Evolutionary conservation across 2,888 invertebrate species (phyloP), one percentile per base, ranked within the genome.

Genomic region (Plebejus melissa): DNA sequence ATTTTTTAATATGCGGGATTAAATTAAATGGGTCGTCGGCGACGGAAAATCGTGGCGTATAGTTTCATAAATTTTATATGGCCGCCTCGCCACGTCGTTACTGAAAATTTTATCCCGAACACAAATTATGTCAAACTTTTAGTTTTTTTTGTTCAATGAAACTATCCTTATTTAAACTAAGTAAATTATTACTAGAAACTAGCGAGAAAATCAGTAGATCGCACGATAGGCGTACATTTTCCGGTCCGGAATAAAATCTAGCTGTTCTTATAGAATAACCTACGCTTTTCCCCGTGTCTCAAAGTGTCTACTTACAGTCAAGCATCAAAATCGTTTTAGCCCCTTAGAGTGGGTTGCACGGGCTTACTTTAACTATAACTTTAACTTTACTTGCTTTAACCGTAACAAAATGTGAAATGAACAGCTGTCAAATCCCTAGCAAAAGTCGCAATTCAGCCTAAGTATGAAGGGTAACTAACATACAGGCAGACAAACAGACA

Each of bases 1-100:
- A 36, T 65, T 65, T 65, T 65, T 65, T 65, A 65, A 65, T 65
- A 65, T 65, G 13, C 65, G 65, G 16, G 65, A 65, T 65, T 65
- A 65, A 65, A 65, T 65, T 65, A 65, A 65, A 65, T 65, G 32
- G 65, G 65, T 65, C 65, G 65, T 32, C 65, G 65, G 65, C 32
- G 22, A 36, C 65, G 65, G 65, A 65, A 60, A 58, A 36, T 5
- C 16, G 65, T 65, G 32, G 65, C 13, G 32, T 65, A 65, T 65
- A 65, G 13, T 65, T 65, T 65, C 65, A 65, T 65, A 65, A 32
- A 65, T 65, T 65, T 65, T 36, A 65, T 65, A 65, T 65, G 32
- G 65, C 36, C 32, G 65, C 65, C 13, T 36, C 65, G 65, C 16
- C 16, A 36, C 65, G 65, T 13, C 65, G 65, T 13, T 70, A 70